Conservation (phyloP, 1,140 invertebrate genomes). For the Ceratosolen fusciceps region DNA sequence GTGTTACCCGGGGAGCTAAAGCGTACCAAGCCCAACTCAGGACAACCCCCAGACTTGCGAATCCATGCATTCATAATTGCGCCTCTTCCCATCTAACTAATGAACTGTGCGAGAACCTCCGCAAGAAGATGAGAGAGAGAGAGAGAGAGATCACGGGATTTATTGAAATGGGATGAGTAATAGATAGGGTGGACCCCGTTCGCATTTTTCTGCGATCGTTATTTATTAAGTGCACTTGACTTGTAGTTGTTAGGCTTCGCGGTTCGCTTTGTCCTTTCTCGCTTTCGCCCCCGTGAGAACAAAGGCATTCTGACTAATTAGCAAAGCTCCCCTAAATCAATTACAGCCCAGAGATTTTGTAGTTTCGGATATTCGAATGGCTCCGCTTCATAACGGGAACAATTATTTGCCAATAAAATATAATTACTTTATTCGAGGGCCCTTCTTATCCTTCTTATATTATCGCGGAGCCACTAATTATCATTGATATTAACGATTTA, state of each 20-base stretch:
- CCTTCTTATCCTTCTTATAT: no score
- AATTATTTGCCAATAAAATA: background rate
- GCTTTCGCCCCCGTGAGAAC: background rate
- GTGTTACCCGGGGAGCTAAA: background rate
- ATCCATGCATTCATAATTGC: slow-evolving; percentile 39
- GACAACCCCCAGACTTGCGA: background rate
- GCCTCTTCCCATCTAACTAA: slow-evolving; percentile 10
- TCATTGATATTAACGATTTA: no score
- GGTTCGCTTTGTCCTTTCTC: background rate
- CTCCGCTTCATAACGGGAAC: background rate
- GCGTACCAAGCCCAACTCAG: background rate
- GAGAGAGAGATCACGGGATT: background rate
- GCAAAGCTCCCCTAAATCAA: background rate
- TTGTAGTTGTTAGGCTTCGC: background rate
- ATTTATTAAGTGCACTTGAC: slow-evolving; percentile 9
- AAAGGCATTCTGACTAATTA: slow-evolving; percentile 25
- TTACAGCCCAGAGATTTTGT: background rate
- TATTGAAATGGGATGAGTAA: background rate
- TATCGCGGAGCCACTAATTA: no score
- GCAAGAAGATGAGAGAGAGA: background rate
- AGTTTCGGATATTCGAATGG: background rate
- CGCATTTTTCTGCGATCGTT: slow-evolving; percentile 14
- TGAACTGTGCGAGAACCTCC: background rate
- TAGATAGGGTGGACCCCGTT: background rate
- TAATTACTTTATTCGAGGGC: no score